Percentiles rank a stretch among this genome's conserved stretches.
phyloP scores from a whole-genome alignment of 2,888 invertebrate species.

The Lasioglossum oenotherae region DNA sequence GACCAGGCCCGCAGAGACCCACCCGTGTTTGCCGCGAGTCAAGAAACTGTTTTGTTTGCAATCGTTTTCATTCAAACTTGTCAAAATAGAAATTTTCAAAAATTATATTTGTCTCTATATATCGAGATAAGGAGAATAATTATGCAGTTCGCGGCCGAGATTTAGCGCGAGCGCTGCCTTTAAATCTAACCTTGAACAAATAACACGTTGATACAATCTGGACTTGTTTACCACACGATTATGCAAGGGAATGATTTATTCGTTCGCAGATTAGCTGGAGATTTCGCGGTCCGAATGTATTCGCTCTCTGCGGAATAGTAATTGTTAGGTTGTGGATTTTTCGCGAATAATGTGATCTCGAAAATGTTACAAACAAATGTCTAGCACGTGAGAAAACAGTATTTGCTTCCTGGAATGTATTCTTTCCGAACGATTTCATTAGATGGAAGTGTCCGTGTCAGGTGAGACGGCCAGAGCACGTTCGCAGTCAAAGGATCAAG shows the following conservation, averaged over 20 bases:
- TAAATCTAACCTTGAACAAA: not conserved
- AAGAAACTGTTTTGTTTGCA: not conserved
- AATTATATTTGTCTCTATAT: not conserved
- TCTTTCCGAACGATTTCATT: not conserved
- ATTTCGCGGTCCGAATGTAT: not conserved
- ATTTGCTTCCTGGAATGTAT: not conserved
- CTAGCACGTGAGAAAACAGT: not conserved
- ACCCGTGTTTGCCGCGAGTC: not conserved
- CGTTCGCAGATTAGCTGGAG: not conserved
- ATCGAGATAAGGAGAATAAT: not conserved
- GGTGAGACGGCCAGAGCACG: not conserved
- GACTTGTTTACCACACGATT: not conserved
- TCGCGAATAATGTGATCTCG: too few relatives aligned
- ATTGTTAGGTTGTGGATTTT: not conserved
- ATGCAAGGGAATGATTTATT: not conserved
- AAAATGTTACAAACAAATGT: too few relatives aligned
- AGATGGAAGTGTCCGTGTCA: not conserved
- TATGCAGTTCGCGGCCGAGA: not conserved
- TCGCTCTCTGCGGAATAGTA: not conserved
- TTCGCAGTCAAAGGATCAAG: not conserved
- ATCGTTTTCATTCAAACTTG: not conserved
- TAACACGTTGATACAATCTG: not conserved
- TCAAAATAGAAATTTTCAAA: not conserved
- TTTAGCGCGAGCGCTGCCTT: not conserved
- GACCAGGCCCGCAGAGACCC: not conserved